phyloP scores from a whole-genome alignment of 1,140 invertebrate species.

The Microvelia longipes region DNA sequence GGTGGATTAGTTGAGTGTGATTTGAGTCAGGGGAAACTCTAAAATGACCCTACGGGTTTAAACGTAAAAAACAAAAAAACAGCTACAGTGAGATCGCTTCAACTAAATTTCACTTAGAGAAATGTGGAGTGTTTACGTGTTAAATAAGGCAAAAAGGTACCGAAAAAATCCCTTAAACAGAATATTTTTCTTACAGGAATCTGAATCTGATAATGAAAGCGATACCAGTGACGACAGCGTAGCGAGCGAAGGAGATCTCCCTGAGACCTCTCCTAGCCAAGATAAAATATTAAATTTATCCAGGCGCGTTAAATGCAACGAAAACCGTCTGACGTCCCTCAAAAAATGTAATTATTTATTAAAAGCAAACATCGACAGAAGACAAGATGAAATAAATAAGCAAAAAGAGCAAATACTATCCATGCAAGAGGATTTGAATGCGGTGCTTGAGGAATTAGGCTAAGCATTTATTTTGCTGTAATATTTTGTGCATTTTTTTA shows the following conservation, averaged over 20 bases:
- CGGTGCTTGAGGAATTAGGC: conserved; percentile 55
- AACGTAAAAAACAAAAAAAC: too few species aligned
- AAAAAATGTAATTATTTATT: conserved; percentile 74
- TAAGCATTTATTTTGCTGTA: too few species aligned
- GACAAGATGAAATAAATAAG: conserved; percentile 67
- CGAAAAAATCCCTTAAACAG: not conserved
- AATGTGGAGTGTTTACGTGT: too few species aligned
- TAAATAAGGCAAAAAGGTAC: too few species aligned
- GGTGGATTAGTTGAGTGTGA: too few species aligned
- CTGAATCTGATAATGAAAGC: conserved; percentile 36
- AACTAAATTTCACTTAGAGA: too few species aligned
- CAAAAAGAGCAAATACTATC: conserved; percentile 57
- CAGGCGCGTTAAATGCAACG: conserved; percentile 37
- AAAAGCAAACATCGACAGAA: conserved; percentile 65
- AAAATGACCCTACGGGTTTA: too few species aligned
- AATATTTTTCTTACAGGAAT: conserved; percentile 26
- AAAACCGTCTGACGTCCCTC: conserved; percentile 54
- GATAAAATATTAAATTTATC: conserved; percentile 47
- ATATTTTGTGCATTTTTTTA: too few species aligned
- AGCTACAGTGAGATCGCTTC: too few species aligned
- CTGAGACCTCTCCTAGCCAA: conserved; percentile 42
- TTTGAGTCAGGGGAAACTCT: too few species aligned
- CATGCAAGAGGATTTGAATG: conserved; percentile 67
- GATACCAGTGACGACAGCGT: conserved; percentile 14
- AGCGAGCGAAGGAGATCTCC: conserved; percentile 44